These are phyloP conservation scores for Percopsis omiscomaycus DNA, from an alignment of 2,797 vertebrate genomes.

Conservation along the genomic window DNA sequence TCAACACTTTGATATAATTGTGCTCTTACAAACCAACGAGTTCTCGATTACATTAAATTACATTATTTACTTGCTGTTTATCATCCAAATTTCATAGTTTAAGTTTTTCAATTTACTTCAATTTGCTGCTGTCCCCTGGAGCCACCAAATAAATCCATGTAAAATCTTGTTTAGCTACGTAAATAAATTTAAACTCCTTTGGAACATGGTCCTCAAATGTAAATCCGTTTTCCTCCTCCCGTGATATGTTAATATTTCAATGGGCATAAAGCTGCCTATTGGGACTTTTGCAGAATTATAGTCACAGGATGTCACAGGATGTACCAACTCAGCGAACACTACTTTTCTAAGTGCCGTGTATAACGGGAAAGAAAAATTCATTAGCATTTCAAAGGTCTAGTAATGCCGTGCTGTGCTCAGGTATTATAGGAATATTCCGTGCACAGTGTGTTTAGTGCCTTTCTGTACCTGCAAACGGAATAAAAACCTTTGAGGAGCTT, in stretches of 20 bases:
- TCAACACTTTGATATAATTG: no score
- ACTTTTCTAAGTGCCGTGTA: background rate
- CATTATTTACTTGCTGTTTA: no score
- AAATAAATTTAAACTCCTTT: slow-evolving; percentile 8
- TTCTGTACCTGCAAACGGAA: slow-evolving; percentile 9
- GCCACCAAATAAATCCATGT: background rate
- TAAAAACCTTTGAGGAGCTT: slow-evolving; percentile 16
- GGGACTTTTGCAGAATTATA: background rate
- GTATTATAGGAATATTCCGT: slow-evolving; percentile 5
- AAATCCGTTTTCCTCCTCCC: background rate
- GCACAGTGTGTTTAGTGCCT: background rate
- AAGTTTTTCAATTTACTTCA: no score
- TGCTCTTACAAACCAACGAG: no score
- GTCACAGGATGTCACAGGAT: background rate
- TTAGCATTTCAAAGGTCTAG: slow-evolving; percentile 7
- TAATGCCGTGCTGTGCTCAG: background rate
- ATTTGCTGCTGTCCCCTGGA: background rate
- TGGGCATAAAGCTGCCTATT: slow-evolving; percentile 2
- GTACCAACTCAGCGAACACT: slow-evolving; percentile 7
- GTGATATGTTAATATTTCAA: slow-evolving; percentile 18
- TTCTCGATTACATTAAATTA: no score
- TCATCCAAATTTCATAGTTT: no score
- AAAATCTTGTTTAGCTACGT: slow-evolving; percentile 11
- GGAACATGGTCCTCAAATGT: slow-evolving; percentile 7
- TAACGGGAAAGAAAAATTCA: background rate